phyloP scores from a whole-genome alignment of 2,888 invertebrate genomes.

The Papilio gigon region DNA sequence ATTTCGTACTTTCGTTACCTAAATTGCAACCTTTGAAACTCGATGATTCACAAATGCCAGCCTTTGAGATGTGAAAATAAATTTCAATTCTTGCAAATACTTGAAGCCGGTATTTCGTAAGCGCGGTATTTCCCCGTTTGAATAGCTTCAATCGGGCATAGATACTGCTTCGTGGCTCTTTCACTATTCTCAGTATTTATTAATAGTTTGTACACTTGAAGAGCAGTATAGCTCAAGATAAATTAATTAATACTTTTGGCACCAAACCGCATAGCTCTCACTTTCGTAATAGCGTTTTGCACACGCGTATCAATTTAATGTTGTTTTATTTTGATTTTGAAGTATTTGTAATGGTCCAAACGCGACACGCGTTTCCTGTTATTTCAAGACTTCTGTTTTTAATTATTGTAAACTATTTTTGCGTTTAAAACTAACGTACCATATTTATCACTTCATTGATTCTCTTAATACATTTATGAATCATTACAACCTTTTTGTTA shows the following conservation, averaged over 20 bases:
- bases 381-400: conserved; percentile 16
- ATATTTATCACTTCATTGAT: no score
- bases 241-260: conserved; percentile 37
- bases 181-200: conserved; percentile 17
- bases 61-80: not conserved
- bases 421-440: conserved; percentile 20
- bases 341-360: conserved; percentile 26
- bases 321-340: conserved; percentile 14
- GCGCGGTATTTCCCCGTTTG: not conserved
- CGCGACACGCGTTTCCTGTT: conserved; percentile 20
- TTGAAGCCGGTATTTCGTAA: not conserved
- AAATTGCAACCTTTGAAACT: not conserved
- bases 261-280: conserved; percentile 22
- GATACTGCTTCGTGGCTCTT: not conserved
- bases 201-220: conserved; percentile 5
- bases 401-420: conserved; percentile 9
- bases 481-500: no score
- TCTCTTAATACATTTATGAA: no score
- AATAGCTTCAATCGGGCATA: not conserved
- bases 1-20: not conserved
- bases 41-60: not conserved
- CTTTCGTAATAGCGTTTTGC: conserved; percentile 28
- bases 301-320: conserved; percentile 9
- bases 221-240: conserved; percentile 18
- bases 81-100: not conserved